Conservation (phyloP, 2,113 vertebrate species). For the Varanus komodoensis region DNA sequence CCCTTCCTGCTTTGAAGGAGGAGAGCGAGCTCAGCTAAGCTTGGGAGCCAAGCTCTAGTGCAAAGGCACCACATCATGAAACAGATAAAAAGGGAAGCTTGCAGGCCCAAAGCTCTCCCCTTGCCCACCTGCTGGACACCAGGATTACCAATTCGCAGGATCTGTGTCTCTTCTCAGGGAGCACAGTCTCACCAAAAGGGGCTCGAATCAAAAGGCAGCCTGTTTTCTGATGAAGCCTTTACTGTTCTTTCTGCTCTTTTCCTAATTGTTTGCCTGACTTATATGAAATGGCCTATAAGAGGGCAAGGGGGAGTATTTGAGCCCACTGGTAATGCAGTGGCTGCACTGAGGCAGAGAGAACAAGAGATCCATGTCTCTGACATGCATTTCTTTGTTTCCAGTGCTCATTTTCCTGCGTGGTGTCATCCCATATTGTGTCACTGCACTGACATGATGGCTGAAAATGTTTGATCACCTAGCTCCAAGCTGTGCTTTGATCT, state of each 20-base stretch:
- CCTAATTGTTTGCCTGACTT: neutral
- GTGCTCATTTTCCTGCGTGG: neutral
- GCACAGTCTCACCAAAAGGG: neutral
- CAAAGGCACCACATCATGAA: neutral
- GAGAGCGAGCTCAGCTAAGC: neutral
- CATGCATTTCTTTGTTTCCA: constrained; percentile 30
- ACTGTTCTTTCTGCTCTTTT: neutral
- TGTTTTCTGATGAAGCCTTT: neutral
- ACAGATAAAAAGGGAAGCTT: accelerated
- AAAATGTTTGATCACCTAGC: too few species aligned
- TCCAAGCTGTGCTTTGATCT: neutral
- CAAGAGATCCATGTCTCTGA: constrained; percentile 11
- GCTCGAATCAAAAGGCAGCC: neutral
- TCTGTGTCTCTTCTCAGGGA: neutral
- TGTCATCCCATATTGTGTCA: constrained; percentile 29
- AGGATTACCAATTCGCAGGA: neutral
- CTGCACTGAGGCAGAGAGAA: neutral
- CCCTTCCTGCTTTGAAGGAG: neutral
- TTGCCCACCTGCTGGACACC: neutral
- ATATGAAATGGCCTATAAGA: neutral
- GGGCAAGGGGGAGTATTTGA: neutral
- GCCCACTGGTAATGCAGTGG: neutral
- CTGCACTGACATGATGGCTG: neutral
- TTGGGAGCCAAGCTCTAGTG: too few species aligned
- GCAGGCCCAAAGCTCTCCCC: neutral